Evolutionary conservation across 2,888 invertebrate species (phyloP), one percentile per base, ranked within the genome.

Genomic region (Teleogryllus oceanicus): DNA sequence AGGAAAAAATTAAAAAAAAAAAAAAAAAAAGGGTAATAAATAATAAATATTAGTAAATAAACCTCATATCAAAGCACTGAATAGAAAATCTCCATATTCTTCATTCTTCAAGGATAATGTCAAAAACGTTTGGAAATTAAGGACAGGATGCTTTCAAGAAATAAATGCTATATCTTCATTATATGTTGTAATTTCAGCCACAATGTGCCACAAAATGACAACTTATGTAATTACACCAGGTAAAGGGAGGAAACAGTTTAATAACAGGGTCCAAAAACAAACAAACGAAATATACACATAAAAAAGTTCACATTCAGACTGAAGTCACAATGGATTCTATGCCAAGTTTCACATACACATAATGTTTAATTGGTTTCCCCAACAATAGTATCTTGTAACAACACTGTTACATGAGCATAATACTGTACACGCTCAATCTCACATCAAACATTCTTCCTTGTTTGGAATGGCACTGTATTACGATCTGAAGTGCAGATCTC

Each of bases 181-280:
- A 18, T 62, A 62, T 62, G 16, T 62, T 79, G 79, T 79, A 79
- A 79, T 77, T 62, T 76, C 79, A 79, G 79, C 79, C 79, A 79
- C 79, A 79, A 11, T 79, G 79, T 79, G 79, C 79, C 79, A 79
- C 76, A 50, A 77, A 76, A 79, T 24, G 74, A 74, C 74, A 78
- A 74, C 74, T 74, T 49, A n/a, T 78, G 11, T 75, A 78, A 49
- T 76, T 76, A 76, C 76, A 77, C 76, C 76, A 79, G 76, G 76
- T 76, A 50, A 78, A 74, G 75, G 49, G 76, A 78, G 78, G 50
- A 74, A 74, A 78, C 50, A 51, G n/a, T 51, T 24, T 78, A 62
- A 62, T 62, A 62, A 18, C n/a, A n/a, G 62, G 62, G 62, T 37
- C 8, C 37, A 37, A 37, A 37, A 37, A 37, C 37, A 37, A 37